These are phyloP conservation scores for Alcedo quadribrachys DNA, from an alignment of 2,797 vertebrate genomes.

Conservation along the genomic window DNA sequence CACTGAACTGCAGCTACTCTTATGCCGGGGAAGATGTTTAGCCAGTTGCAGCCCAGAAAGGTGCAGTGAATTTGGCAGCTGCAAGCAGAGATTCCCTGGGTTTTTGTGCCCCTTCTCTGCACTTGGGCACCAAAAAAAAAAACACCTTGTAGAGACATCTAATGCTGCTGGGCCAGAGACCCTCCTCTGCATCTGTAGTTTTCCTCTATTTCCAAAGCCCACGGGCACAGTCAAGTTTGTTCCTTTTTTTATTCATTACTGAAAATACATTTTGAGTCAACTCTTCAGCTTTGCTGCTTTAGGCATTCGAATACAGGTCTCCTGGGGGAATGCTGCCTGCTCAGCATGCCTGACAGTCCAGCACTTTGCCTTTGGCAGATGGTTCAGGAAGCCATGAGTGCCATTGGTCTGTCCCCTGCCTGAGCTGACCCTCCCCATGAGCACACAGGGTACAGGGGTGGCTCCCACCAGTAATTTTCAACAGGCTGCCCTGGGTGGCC, in stretches of 20 bases:
- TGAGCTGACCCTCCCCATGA: background rate
- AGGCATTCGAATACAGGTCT: too few species aligned
- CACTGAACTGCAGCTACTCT: background rate
- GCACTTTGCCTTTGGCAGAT: fast-evolving
- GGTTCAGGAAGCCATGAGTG: background rate
- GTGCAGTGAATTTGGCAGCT: background rate
- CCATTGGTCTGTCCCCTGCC: fast-evolving
- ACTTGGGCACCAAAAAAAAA: background rate
- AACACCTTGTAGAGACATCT: fast-evolving
- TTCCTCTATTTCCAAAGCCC: too few species aligned
- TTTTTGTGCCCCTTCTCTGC: background rate
- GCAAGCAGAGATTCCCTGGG: background rate
- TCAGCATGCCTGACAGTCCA: too few species aligned
- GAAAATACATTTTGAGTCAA: background rate
- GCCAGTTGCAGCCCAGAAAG: background rate
- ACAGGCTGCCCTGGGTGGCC: background rate
- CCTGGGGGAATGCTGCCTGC: background rate
- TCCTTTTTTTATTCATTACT: background rate
- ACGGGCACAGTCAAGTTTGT: background rate
- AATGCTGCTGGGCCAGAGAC: background rate
- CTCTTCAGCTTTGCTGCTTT: background rate
- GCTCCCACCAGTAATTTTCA: background rate
- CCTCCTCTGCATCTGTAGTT: background rate
- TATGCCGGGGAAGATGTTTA: too few species aligned
- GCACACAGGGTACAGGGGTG: background rate